Evolutionary conservation across 2,113 vertebrate genomes (phyloP), one percentile per base, ranked within the genome.

Genomic region (Neotoma lepida): DNA sequence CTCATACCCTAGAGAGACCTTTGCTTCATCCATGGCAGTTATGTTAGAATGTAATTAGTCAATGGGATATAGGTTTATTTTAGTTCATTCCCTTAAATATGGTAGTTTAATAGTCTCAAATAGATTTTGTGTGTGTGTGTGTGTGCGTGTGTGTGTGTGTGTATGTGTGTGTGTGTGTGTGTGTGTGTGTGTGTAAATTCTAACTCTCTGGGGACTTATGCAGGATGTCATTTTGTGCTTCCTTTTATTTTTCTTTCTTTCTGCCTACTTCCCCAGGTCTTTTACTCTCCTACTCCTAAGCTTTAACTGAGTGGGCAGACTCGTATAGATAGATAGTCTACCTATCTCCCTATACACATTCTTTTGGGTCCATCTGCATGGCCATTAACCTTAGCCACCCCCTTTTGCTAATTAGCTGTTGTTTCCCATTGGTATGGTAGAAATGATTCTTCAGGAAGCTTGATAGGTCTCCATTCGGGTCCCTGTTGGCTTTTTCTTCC

Each of bases 1-100:
- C 18, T 93, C 51, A 77, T 46, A 87, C 24, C 51, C n/a, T n/a
- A 54, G n/a, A 87, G 46, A 85, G 61, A 4, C 18, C 54, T 88
- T 61, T 88, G 15, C 61, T 85, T 95, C 58, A 63, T 56, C 33
- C 39, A 74, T 84, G 51, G 58, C 89, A 95, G 86, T 30, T 84
- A 84, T 96, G 93, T 95, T 94, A 58, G 87, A 96, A 77, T 90
- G 4, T 14, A 78, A 24, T 68, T 86, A 64, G 41, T 91, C 56
- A 76, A 63, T 18, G 89, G 22, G n/a, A 30, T 88, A 41, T 96
- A 68, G 1, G 15, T 68, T 90, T 90, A 77, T 64, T 49, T 85
- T 87, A 44, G n/a, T 88, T 73, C 74, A 73, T 18, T 84, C 71
- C 78, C 93, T 94, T 90, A 64, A 91, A 30, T 92, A 46, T 26